Percentiles rank a stretch among this genome's conserved stretches.
Conservation (phyloP, 2,888 invertebrate species). For the Epirrhoe alternata region DNA sequence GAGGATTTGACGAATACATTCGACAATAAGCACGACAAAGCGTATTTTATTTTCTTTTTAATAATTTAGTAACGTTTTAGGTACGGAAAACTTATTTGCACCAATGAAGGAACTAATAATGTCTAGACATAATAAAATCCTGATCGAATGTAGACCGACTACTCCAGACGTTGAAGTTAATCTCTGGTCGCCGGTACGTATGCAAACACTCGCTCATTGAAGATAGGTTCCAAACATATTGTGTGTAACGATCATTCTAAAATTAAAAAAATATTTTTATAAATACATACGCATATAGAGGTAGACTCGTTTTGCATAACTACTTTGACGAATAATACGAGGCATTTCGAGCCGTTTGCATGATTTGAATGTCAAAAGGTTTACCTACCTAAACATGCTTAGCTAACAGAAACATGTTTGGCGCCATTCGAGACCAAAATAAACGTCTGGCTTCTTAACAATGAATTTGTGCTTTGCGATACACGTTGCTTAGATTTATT, state of each 20-base stretch:
- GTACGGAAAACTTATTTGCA: slow-evolving; percentile 70
- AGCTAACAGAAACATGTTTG: slow-evolving; percentile 28
- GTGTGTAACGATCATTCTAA: slow-evolving; percentile 13
- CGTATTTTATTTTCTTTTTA: slow-evolving; percentile 28
- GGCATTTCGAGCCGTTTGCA: slow-evolving; percentile 48
- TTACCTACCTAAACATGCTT: slow-evolving; percentile 28
- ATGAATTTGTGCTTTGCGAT: slow-evolving; percentile 24
- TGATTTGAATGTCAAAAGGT: slow-evolving; percentile 48
- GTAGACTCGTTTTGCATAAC: slow-evolving; percentile 10
- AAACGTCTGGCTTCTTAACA: slow-evolving; percentile 26
- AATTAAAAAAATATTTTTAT: slow-evolving; percentile 8
- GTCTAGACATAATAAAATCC: slow-evolving; percentile 55
- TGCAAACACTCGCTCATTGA: slow-evolving; percentile 34
- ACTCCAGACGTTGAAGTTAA: slow-evolving; percentile 73
- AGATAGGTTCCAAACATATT: neutral
- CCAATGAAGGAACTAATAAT: slow-evolving; percentile 71
- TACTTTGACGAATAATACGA: slow-evolving; percentile 11
- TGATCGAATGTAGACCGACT: slow-evolving; percentile 79
- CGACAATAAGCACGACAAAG: neutral
- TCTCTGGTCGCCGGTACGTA: slow-evolving; percentile 73
- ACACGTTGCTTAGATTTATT: slow-evolving; percentile 18
- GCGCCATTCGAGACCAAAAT: slow-evolving; percentile 15
- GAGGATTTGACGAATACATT: slow-evolving; percentile 51
- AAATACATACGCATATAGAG: slow-evolving; percentile 30
- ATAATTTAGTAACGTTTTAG: slow-evolving; percentile 69